Base-by-base conservation (phyloP, 2,113 vertebrate genomes). In the Neotragus moschatus region DNA sequence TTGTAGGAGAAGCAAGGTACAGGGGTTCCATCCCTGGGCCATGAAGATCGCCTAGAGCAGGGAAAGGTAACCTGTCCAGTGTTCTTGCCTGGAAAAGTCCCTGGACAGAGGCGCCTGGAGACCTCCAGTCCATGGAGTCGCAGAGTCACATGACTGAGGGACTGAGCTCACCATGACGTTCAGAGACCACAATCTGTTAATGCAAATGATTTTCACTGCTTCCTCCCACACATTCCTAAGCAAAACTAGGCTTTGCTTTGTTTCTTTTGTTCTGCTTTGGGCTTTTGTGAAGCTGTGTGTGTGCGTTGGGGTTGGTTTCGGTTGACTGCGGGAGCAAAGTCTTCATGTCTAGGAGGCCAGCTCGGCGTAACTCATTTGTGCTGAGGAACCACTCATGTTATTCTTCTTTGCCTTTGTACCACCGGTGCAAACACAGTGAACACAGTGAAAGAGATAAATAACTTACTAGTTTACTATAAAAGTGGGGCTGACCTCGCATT, bases 191-290 rank as follows among this genome's bases (percentile, higher is more conserved):
- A 13, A 3, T 43, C 0, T 15, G 23, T 13, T 15, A 75, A 14
- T 0, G 3, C 12, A 26, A 7, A 7, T 4, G 30, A 2, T 5
- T 30, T 17, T 5, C 43, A 2, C 75, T 5, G 26, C 43, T 45
- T 30, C 43, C 43, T 47, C 26, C 1, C 26, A 10, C 43, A 47
- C 75, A 30, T 17, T 30, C 75, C 43, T 9, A 17, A 79, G 75
- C 2, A 47, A 28, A 79, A 30, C 15, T 30, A 14, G 75, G 28
- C 14, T 79, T 77, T 10, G 15, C 25, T 45, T 77, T 47, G 26
- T 47, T 47, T 30, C 21, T 25, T 73, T 13, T 47, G 43, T 2
- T 30, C 43, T 77, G 26, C 14, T 45, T 9, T 17, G 43, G 25
- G 26, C 75, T 79, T 47, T 30, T 17, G 75, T 10, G 43, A 28